These are phyloP conservation scores for Cliona cf. orientalis DNA, from an alignment of 37 sponge, comb jelly and placozoan genomes.

Conservation along the genomic window DNA sequence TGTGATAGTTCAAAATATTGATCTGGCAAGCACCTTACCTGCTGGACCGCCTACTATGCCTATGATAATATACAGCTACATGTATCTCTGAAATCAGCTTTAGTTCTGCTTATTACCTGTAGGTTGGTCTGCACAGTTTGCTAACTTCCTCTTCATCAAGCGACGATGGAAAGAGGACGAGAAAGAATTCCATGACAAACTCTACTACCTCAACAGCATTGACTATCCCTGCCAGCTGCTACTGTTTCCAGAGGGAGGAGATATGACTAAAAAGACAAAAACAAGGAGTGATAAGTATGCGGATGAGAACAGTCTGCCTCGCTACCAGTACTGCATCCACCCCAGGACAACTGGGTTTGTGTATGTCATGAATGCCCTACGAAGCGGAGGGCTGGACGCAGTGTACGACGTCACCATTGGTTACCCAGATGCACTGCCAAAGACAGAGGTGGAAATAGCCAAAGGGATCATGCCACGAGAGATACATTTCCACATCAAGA, in stretches of 20 bases:
- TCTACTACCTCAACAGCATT: constrained; percentile 67
- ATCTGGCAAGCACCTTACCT: too few relatives aligned
- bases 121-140: constrained; percentile 72
- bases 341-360: constrained; percentile 79
- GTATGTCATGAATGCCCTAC: constrained; percentile 58
- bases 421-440: constrained; percentile 74
- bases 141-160: constrained; percentile 55
- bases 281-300: constrained; percentile 73
- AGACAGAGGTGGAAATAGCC: constrained; percentile 61
- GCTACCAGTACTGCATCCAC: constrained; percentile 82
- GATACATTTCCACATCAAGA: constrained; percentile 70
- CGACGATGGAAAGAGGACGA: constrained; percentile 77
- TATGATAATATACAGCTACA: too few relatives aligned
- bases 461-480: constrained; percentile 69
- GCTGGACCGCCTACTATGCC: too few relatives aligned
- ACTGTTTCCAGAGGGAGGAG: constrained; percentile 86
- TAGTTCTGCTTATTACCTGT: not conserved
- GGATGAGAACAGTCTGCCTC: constrained; percentile 54
- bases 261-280: constrained; percentile 60
- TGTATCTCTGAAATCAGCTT: too few relatives aligned
- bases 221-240: constrained; percentile 70
- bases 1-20: too few relatives aligned
- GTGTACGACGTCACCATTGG: constrained; percentile 86
- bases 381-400: constrained; percentile 64
- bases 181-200: constrained; percentile 56